These are phyloP conservation scores for Abscondita cerata DNA, from an alignment of 2,888 invertebrate genomes.

Conservation along the genomic window DNA sequence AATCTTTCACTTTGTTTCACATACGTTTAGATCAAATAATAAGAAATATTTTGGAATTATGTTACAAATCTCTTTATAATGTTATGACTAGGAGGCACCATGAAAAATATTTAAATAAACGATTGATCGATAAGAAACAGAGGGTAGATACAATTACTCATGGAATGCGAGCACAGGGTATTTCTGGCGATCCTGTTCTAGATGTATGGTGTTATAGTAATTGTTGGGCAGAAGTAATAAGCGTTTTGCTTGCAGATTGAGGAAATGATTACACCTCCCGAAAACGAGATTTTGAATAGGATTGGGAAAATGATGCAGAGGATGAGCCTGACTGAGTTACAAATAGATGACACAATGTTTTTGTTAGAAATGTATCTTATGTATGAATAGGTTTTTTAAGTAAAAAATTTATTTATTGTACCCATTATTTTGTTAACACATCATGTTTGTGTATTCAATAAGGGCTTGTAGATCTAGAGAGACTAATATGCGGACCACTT, in stretches of 20 bases:
- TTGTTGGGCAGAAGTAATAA: too few relatives aligned
- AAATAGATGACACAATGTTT: constrained; percentile 84
- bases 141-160: constrained; percentile 82
- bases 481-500: too few relatives aligned
- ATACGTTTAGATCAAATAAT: constrained; percentile 75
- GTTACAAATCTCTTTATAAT: constrained; percentile 76
- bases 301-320: constrained; percentile 79
- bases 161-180: constrained; percentile 79
- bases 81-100: constrained; percentile 70
- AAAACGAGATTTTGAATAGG: constrained; percentile 75
- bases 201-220: constrained; percentile 67
- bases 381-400: constrained; percentile 62
- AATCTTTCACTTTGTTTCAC: constrained; percentile 80
- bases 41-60: constrained; percentile 72
- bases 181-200: constrained; percentile 77
- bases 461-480: too few relatives aligned
- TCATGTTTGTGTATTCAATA: too few relatives aligned
- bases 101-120: constrained; percentile 72
- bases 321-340: constrained; percentile 78
- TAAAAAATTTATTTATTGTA: too few relatives aligned
- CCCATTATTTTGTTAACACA: too few relatives aligned
- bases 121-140: constrained; percentile 86
- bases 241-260: constrained; percentile 67
- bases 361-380: constrained; percentile 78
- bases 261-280: constrained; percentile 87